Evolutionary conservation across 1,140 invertebrate genomes (phyloP), one percentile per base, ranked within the genome.

Genomic region (Dendroctonus valens): DNA sequence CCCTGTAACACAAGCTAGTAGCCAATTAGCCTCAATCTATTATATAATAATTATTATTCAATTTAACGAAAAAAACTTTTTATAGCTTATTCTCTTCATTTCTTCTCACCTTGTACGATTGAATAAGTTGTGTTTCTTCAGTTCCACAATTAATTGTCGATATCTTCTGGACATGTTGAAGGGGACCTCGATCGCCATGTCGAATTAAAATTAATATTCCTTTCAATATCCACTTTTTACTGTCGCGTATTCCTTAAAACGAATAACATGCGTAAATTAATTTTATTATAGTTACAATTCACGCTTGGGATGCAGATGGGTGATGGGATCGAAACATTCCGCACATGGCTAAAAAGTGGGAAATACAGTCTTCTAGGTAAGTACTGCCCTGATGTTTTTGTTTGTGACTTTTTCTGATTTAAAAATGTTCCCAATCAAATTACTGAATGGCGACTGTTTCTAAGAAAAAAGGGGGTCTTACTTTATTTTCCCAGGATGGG

Each of bases 171-270:
- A 95, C 82, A 77, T 92, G 89, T 7, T 89, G 86, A 51, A 96
- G 81, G 2, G 93, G 90, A 5, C 92, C 91, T 49, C 94, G 81
- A 77, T 96, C 93, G 3, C 94, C 94, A 79, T 97, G 94, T 39
- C 94, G 81, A 5, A 93, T 87, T 7, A 96, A 79, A 40, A 94
- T 81, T 41, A 94, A 78, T 6, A 94, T 84, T 7, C 91, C 90
- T 78, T 89, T 88, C 11, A 97, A 74, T 41, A 87, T 81, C 82
- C 89, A 89, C 69, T 86, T 84, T 38, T 83, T 83, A 68, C 84
- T 81, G 42, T 84, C 78, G n/a, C 81, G 74, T 26, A 79, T 74
- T 64, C 79, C 81, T 83, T 49, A 60, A 75, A 76, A 52, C 11
- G 37, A 14, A 42, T 26, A 6, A 0, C 6, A 54, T 40, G 5